Evolutionary conservation across 2,888 invertebrate genomes (phyloP), one percentile per base, ranked within the genome.

Genomic region (Drosophila acutilabella): DNA sequence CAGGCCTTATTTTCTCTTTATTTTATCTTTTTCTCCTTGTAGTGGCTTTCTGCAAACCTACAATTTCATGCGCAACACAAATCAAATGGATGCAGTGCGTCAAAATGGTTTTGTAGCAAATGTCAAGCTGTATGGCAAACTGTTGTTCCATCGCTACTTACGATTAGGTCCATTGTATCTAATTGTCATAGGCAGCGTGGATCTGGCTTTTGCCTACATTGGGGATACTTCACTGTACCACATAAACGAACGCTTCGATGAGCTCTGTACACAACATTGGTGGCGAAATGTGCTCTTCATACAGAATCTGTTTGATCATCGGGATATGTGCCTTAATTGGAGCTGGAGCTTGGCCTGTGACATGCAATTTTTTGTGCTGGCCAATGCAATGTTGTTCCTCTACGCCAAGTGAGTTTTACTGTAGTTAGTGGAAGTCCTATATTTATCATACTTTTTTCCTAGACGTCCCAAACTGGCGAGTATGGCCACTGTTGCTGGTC

Each of bases 271-370:
- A 1, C 90, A 90, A 62, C 88, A 92, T 59, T 92, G 93, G 92
- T 93, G 92, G 93, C 85, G 92, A 23, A 93, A 93, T 74, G 38
- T 93, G 2, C 71, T 93, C 16, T 92, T 93, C 58, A 91, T 93
- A 40, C 92, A 93, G 71, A 93, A 92, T 71, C 72, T 92, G 4
- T 93, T 90, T 58, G 78, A 88, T 20, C 90, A 91, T 52, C 81
- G 85, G 0, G 91, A 92, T 2, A 85, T 93, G 76, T 93, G 93
- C 52, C 80, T 91, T 18, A 93, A 92, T 20, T 93, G 93, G 93
- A 92, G 92, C 18, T 93, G 93, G 92, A 93, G 93, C 8, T 71
- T 93, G 53, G 92, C 93, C 20, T 93, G 93, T 60, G 93, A 93
- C 73, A 93, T 93, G 93, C 92, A 93, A 68, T 93, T 91, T 76